Base-by-base conservation (phyloP, 1,140 invertebrate genomes). In the Brachionus plicatilis region DNA sequence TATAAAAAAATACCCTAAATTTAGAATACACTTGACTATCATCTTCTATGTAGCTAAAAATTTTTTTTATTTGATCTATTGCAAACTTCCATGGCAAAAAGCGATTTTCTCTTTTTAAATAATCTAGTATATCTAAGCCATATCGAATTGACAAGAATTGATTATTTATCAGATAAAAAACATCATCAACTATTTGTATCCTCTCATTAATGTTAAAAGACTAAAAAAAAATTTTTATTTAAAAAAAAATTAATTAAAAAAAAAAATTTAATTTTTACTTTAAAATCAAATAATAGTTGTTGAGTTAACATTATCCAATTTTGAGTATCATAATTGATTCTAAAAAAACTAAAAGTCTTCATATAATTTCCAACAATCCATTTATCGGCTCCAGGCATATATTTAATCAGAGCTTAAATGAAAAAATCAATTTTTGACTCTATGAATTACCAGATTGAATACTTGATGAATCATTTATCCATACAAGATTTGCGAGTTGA, bases 311-410 rank as follows among this genome's bases (percentile, higher is more conserved):
- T 82, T 5, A 12, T 12, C 79, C 79, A 82, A 47, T 82, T 82
- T 43, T 68, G 79, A n/a, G 3, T 12, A 17, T 82, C 79, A 47
- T 82, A 82, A 68, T 82, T 82, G 24, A 82, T 27, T 60, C 79
- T 60, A 27, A 60, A 65, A 82, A 68, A 82, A 47, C 20, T 41
- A 47, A 82, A 65, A 53, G 60, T 82, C 45, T 82, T 82, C 79
- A 82, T 60, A 82, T 82, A 60, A 68, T 82, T 82, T 41, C 79
- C 79, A 17, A 82, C 37, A n/a, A 82, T 41, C 79, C 79, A 82
- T 68, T 82, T 82, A 45, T 82, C 79, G 1, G 79, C 79, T 8
- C 79, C 79, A 65, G 79, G 79, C 12, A 65, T 41, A 7, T 82
- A 11, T 43, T 65, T 65, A 65, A 82, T 17, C 20, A 65, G 3